Base-by-base conservation (phyloP, 2,113 vertebrate genomes). In the Pontoporia blainvillei region DNA sequence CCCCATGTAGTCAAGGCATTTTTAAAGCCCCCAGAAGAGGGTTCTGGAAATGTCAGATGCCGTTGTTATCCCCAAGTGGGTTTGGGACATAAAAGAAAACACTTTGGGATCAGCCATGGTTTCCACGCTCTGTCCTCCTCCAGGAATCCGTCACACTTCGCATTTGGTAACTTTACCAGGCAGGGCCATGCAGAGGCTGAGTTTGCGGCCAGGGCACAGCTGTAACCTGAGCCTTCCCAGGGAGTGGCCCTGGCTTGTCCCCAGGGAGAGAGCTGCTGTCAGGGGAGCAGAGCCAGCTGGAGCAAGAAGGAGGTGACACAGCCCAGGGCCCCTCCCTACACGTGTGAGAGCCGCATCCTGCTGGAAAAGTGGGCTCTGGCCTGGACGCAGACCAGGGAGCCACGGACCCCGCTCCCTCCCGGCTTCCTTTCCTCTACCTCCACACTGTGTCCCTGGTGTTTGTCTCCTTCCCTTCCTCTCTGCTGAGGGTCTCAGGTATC, bases 111-210 rank as follows among this genome's bases (percentile, higher is more conserved):
- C 25, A 27, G 85, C 21, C 52, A 4, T 7, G 6, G 23, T 69
- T 92, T 84, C 71, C 49, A 5, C 29, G 17, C 21, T 66, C 49
- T 34, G 71, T 49, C 61, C 41, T 81, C 23, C 8, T 79, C 82
- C 92, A 90, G 90, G 79, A 81, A 85, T 79, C 93, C 66, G 94
- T 85, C 96, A 81, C 46, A 31, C 11, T 3, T 85, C 5, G 31
- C 5, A 31, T 64, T 75, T 71, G 86, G 95, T 81, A 73, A 95
- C 94, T 90, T 71, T 49, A 92, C 90, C 86, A 84, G 73, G 62
- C n/a, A 72, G 49, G 64, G 54, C 66, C 78, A 7, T 1, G 73
- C 31, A 83, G 36, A 95, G 88, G 76, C 76, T 17, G 2, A 3
- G 34, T 59, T 20, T 27, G 67, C 72, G 89, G 75, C 90, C 61